phyloP scores from a whole-genome alignment of 2,113 vertebrate genomes.

The Antigone vipio region DNA sequence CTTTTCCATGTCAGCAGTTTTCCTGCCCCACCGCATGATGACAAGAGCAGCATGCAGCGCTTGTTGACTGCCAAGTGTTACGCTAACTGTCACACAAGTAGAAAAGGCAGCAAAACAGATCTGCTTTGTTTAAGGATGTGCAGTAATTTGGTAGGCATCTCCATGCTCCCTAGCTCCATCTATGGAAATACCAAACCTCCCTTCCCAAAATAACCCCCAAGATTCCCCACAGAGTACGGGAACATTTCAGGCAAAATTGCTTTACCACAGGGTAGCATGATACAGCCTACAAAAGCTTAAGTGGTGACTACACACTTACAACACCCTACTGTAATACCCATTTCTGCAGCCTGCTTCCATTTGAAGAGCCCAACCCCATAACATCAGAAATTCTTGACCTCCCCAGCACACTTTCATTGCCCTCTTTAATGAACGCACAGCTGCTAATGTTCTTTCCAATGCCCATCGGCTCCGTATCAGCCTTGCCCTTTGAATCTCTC shows the following conservation, averaged over 20 bases:
- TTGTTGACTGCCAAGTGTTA: conserved; percentile 50
- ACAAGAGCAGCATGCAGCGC: conserved; percentile 30
- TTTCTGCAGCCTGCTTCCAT: background rate
- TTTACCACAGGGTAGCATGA: background rate
- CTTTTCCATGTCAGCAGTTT: conserved; percentile 65
- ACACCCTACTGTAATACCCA: background rate
- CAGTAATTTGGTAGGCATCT: background rate
- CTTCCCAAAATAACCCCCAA: background rate
- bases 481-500: background rate
- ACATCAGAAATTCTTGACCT: background rate
- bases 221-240: background rate
- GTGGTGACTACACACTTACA: background rate
- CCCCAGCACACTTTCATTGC: background rate
- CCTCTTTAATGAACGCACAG: background rate
- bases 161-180: background rate
- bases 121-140: background rate
- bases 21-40: conserved; percentile 36
- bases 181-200: background rate
- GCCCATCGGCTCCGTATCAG: background rate
- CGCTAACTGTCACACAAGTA: conserved; percentile 12
- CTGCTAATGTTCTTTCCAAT: background rate
- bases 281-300: background rate
- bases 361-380: background rate
- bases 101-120: conserved; percentile 8
- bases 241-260: background rate